phyloP scores from a whole-genome alignment of 2,888 invertebrate genomes.

The Philaethria dido region DNA sequence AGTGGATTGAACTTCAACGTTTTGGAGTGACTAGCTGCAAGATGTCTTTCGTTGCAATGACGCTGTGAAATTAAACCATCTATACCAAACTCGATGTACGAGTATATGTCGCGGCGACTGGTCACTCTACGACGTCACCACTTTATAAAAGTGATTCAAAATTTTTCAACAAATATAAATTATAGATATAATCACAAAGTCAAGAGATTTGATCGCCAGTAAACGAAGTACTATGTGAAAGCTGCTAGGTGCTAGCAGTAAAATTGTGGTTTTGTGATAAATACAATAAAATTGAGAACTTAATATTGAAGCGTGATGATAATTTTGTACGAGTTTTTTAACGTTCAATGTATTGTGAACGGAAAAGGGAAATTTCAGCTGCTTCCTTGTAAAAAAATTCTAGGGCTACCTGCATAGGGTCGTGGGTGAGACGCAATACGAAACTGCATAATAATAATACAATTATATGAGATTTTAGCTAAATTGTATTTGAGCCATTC shows the following conservation, averaged over 20 bases:
- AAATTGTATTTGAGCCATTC: conserved; percentile 74
- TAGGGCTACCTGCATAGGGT: conserved; percentile 34
- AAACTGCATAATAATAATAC: conserved; percentile 65
- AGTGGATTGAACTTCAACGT: conserved; percentile 35
- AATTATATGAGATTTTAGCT: conserved; percentile 67
- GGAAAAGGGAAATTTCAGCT: conserved; percentile 31
- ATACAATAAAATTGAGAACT: conserved; percentile 77
- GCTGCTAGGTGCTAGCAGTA: conserved; percentile 81
- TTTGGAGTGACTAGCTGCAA: conserved; percentile 30
- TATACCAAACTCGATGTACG: background rate
- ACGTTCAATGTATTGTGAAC: conserved; percentile 48
- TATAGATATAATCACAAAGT: conserved; percentile 63
- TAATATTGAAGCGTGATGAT: conserved; percentile 44
- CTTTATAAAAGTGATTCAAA: conserved; percentile 58
- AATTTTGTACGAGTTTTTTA: conserved; percentile 75
- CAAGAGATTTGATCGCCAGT: conserved; percentile 63
- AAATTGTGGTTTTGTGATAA: conserved; percentile 81
- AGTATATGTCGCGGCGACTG: conserved; percentile 25
- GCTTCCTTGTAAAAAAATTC: conserved; percentile 39
- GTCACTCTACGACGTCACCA: conserved; percentile 47
- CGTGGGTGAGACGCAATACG: conserved; percentile 63
- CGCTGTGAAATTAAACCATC: background rate
- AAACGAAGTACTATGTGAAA: conserved; percentile 64
- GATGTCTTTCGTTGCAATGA: background rate
- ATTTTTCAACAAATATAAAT: conserved; percentile 46